Percentiles rank a stretch among this genome's conserved stretches.
These are phyloP conservation scores for Cheilosia pagana DNA, from an alignment of 2,888 invertebrate species.

Conservation along the genomic window DNA sequence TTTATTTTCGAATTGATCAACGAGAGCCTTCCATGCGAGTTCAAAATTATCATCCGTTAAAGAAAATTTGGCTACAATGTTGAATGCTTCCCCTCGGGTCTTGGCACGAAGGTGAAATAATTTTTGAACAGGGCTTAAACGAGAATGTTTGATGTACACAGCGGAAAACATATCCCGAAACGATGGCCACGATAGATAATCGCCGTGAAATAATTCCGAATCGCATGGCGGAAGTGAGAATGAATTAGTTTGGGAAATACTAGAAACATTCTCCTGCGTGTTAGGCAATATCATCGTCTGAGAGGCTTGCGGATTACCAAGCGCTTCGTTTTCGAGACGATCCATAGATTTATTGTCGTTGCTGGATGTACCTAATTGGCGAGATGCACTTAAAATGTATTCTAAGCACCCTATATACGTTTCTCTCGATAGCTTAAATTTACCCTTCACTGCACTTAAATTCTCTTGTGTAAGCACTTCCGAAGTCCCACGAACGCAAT, in stretches of 20 bases:
- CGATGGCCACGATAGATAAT: constrained; percentile 48
- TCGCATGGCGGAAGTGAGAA: constrained; percentile 42
- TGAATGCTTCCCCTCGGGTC: too few relatives aligned
- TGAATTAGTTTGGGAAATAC: not conserved
- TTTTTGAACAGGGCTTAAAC: too few relatives aligned
- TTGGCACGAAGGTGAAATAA: too few relatives aligned
- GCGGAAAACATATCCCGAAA: constrained; percentile 55
- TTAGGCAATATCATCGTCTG: not conserved
- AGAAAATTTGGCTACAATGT: too few relatives aligned
- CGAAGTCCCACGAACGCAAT: constrained; percentile 1
- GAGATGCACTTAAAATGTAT: not conserved
- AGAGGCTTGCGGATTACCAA: not conserved
- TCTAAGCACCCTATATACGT: constrained; percentile 14
- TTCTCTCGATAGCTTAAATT: constrained; percentile 8
- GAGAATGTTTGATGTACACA: too few relatives aligned
- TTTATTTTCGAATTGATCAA: constrained; percentile 11
- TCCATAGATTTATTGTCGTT: not conserved
- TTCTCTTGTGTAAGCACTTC: constrained; percentile 3
- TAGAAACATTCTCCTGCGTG: not conserved
- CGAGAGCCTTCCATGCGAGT: too few relatives aligned
- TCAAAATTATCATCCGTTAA: too few relatives aligned
- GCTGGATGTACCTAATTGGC: not conserved
- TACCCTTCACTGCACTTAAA: not conserved
- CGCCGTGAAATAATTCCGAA: constrained; percentile 37
- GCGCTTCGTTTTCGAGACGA: not conserved